These are phyloP conservation scores for Eucidaris tribuloides DNA, from an alignment of 35 echinoderm and acorn worm genomes.

Conservation along the genomic window DNA sequence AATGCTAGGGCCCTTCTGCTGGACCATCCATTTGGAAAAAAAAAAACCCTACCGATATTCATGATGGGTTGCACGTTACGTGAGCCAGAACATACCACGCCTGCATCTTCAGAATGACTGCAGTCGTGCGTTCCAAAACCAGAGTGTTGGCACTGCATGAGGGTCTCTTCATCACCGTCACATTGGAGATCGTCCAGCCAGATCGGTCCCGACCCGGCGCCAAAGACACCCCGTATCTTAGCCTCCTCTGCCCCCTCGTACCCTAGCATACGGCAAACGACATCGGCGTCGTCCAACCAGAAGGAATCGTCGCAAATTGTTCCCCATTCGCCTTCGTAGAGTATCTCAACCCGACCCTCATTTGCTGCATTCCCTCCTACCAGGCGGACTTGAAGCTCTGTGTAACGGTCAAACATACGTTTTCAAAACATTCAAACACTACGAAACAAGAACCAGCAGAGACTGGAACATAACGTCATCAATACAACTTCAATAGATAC, in stretches of 20 bases:
- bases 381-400: background rate
- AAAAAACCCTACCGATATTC: no score
- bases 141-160: no score
- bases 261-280: background rate
- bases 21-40: no score
- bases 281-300: background rate
- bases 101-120: no score
- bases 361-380: background rate
- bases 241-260: background rate
- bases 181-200: background rate
- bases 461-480: no score
- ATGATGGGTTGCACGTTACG: no score
- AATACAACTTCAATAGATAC: no score
- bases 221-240: background rate
- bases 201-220: conserved; percentile 1
- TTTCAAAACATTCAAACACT: no score
- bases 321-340: background rate
- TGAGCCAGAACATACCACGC: no score
- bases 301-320: background rate
- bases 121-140: no score
- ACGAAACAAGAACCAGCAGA: no score
- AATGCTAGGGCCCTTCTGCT: no score
- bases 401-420: background rate
- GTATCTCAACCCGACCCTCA: conserved; percentile 14
- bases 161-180: background rate